Percentiles rank a stretch among this genome's conserved stretches.
These are phyloP conservation scores for Mixornis gularis DNA, from an alignment of 2,113 vertebrate genomes.

Conservation along the genomic window DNA sequence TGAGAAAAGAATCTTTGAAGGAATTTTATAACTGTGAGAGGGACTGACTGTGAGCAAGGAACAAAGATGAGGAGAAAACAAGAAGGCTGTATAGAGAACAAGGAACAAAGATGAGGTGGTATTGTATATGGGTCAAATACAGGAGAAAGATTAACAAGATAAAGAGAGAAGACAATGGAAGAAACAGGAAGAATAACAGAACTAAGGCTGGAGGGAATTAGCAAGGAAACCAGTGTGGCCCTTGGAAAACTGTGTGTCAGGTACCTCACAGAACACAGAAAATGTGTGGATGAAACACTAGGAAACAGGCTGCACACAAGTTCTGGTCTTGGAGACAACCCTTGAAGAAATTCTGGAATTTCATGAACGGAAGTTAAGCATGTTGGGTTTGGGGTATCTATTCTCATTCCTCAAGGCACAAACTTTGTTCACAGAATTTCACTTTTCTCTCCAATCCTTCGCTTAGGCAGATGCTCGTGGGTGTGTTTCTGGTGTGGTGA, in stretches of 20 bases:
- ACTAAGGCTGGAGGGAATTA: neutral
- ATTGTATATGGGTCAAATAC: neutral
- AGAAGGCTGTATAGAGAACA: neutral
- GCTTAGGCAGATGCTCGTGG: slow-evolving; percentile 65
- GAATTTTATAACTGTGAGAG: neutral
- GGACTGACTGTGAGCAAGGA: neutral
- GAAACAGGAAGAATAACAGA: neutral
- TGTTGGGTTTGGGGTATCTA: neutral
- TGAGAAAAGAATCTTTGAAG: neutral
- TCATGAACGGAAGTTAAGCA: neutral
- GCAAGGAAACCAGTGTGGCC: neutral
- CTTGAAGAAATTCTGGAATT: neutral
- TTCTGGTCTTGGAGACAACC: neutral
- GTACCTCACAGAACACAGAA: neutral
- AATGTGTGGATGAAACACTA: neutral
- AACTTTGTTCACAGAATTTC: neutral
- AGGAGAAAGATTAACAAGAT: neutral
- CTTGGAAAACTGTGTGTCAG: neutral
- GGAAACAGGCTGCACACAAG: neutral
- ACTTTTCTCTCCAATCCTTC: neutral
- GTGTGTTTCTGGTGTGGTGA: slow-evolving; percentile 57
- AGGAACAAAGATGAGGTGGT: neutral
- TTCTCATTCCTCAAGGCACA: neutral
- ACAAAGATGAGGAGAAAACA: neutral
- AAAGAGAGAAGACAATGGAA: neutral